Conservation (phyloP, 2,113 vertebrate species). For the Centropus bengalensis region DNA sequence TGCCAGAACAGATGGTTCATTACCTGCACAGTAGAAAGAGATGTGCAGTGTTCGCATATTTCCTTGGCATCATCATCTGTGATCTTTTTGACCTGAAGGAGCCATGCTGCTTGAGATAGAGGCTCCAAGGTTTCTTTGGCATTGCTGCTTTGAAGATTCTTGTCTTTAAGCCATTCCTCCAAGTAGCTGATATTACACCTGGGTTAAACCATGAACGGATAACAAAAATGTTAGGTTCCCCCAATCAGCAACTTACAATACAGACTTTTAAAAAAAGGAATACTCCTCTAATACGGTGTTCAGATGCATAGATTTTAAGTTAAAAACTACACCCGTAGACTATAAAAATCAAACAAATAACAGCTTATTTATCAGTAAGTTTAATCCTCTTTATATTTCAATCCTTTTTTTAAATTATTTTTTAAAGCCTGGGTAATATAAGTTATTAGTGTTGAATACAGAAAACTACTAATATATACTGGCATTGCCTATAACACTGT, state of each 20-base stretch:
- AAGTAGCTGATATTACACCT: constrained; percentile 98
- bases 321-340: not conserved
- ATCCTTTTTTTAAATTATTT: not conserved
- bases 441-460: not conserved
- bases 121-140: constrained; percentile 91
- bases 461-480: not conserved
- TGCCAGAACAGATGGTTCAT: not conserved
- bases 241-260: not conserved
- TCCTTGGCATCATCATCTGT: constrained; percentile 92
- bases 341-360: not conserved
- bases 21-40: constrained; percentile 92
- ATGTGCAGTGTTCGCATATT: constrained; percentile 86
- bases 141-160: constrained; percentile 84
- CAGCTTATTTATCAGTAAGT: not conserved
- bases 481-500: not conserved
- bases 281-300: not conserved
- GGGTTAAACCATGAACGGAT: not conserved
- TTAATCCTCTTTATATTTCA: not conserved
- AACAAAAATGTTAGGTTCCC: not conserved
- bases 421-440: not conserved
- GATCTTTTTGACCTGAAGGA: constrained; percentile 95
- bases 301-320: not conserved
- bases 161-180: constrained; percentile 97
- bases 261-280: not conserved
- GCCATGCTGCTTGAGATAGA: constrained; percentile 92